Evolutionary conservation across 2,888 invertebrate genomes (phyloP), one percentile per base, ranked within the genome.

Genomic region (Synergus laeviventris): DNA sequence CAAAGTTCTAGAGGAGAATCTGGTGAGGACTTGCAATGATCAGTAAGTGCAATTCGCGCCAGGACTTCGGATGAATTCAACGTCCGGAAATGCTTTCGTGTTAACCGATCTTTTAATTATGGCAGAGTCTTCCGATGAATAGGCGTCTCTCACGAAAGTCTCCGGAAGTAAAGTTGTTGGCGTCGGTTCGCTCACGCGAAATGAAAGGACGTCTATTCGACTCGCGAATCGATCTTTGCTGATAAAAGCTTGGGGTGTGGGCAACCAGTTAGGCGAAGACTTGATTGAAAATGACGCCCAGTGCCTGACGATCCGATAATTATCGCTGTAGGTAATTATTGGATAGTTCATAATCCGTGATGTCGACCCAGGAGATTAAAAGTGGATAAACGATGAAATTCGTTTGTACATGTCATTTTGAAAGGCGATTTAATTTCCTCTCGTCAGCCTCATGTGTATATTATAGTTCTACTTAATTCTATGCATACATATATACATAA

Each of bases 61-160:
- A 81, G 82, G 76, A 76, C 80, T 75, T 61, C 42, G 79, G 81
- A 84, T 81, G 83, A 84, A 86, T 82, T 79, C 81, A 78, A 66
- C 62, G 75, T 74, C 74, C 62, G 78, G 75, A 77, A 80, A 77
- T 75, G 75, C 78, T 79, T 76, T 82, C 77, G 66, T 80, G 78
- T 79, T 79, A 78, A 79, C 78, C 82, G 80, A 84, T 82, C 84
- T 84, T 84, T 85, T 85, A 84, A 85, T 84, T 85, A 85, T 84
- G 81, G 75, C 74, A 64, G 74, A 75, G 81, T 73, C 79, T 79
- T 79, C 76, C 79, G 74, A 81, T 83, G 81, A 83, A 82, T 77
- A 74, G 82, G 56, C 74, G 79, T 73, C 76, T 76, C 66, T 76
- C 66, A 74, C 66, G 73, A 62, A 81, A 79, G 74, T 76, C 59